Conservation (phyloP, 2,113 vertebrate genomes). For the Alligator mississippiensis region DNA sequence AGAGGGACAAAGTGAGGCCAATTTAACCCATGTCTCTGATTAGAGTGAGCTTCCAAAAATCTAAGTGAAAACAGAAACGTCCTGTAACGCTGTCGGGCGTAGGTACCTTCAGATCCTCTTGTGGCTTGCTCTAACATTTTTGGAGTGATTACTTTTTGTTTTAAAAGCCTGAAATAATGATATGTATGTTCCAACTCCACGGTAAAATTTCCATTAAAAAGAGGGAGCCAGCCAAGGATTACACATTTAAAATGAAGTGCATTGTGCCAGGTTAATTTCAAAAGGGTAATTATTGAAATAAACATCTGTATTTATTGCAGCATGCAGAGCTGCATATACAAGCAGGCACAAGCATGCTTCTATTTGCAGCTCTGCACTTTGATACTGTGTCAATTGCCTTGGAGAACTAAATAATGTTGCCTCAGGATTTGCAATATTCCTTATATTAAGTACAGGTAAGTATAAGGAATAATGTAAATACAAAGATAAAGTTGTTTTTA, state of each 20-base stretch:
- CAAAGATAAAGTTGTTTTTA: not conserved
- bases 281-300: constrained; percentile 76
- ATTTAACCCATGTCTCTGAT: not conserved
- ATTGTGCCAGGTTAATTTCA: constrained; percentile 70
- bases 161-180: constrained; percentile 69
- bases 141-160: constrained; percentile 68
- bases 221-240: constrained; percentile 53
- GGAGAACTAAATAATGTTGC: constrained; percentile 25
- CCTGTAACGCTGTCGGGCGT: constrained; percentile 47
- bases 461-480: not conserved
- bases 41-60: constrained; percentile 28
- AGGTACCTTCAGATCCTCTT: constrained; percentile 65
- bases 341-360: constrained; percentile 68
- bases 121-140: constrained; percentile 62
- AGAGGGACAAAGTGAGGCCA: not conserved
- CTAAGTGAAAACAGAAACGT: constrained; percentile 37
- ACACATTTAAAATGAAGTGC: constrained; percentile 70
- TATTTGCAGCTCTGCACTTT: constrained; percentile 50
- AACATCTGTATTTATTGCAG: constrained; percentile 74
- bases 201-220: constrained; percentile 70
- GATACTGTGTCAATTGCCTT: constrained; percentile 25
- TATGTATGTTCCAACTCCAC: constrained; percentile 49
- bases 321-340: constrained; percentile 47
- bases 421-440: constrained; percentile 39
- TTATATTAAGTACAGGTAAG: not conserved